Percentiles rank a stretch among this genome's conserved stretches.
These are phyloP conservation scores for Rhizoglyphus robini DNA, from an alignment of 1,140 invertebrate species.

Conservation along the genomic window DNA sequence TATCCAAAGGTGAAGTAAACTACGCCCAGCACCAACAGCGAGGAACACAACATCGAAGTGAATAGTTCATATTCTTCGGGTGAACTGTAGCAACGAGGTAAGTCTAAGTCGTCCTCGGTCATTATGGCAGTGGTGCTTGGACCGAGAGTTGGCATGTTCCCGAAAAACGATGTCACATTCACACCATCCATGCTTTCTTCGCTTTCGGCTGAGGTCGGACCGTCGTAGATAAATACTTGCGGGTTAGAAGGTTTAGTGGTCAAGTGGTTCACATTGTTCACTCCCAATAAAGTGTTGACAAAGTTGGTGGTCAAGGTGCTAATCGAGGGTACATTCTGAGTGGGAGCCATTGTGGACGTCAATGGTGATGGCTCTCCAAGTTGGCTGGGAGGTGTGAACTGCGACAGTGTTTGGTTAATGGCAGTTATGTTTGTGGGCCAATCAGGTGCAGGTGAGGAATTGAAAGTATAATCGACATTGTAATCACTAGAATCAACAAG, in stretches of 20 bases:
- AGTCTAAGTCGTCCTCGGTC: not conserved
- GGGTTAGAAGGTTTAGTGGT: not conserved
- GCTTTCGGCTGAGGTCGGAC: not conserved
- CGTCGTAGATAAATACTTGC: constrained; percentile 6
- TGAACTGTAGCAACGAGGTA: constrained; percentile 13
- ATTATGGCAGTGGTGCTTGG: not conserved
- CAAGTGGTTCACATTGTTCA: not conserved
- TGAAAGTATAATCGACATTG: too few species aligned
- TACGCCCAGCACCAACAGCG: constrained; percentile 16
- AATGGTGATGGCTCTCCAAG: not conserved
- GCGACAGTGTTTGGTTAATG: too few species aligned
- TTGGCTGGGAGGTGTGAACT: too few species aligned
- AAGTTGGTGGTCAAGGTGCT: not conserved
- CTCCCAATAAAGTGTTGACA: not conserved
- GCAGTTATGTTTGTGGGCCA: too few species aligned
- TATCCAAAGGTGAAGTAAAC: constrained; percentile 52
- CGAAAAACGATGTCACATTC: constrained; percentile 5
- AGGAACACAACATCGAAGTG: constrained; percentile 4
- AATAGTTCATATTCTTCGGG: constrained; percentile 18
- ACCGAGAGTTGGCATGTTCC: not conserved
- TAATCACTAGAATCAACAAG: too few species aligned
- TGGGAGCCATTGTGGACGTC: not conserved
- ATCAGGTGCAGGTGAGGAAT: too few species aligned
- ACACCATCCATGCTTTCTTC: not conserved
- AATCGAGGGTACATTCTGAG: not conserved